Evolutionary conservation across 2,113 vertebrate species (phyloP).

Genomic region (Hemibagrus wyckioides): DNA sequence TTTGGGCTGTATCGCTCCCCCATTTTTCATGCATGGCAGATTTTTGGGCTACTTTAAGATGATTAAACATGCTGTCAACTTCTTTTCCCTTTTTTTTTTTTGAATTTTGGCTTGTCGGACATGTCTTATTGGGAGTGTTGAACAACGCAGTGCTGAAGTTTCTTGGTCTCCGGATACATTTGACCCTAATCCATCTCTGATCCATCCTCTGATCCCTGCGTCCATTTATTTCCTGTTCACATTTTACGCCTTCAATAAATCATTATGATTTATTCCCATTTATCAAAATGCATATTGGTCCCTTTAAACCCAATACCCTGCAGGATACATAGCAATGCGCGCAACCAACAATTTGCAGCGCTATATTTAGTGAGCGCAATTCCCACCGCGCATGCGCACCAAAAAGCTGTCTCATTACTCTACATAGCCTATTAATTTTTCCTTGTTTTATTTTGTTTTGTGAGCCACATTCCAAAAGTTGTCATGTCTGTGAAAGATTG

Average conservation of each 20-base stretch:
- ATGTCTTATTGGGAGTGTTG: neutral
- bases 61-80: slow-evolving; percentile 27
- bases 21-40: slow-evolving; percentile 25
- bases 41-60: slow-evolving; percentile 31
- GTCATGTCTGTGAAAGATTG: neutral
- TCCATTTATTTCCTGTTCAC: slow-evolving; percentile 4
- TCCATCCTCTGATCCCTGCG: neutral
- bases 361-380: neutral
- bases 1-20: neutral
- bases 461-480: neutral
- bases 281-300: neutral
- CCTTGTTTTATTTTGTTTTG: neutral
- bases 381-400: neutral
- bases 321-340: too few species aligned
- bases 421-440: neutral
- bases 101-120: neutral
- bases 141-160: neutral
- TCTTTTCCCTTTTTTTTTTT: slow-evolving; percentile 9
- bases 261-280: neutral
- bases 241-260: neutral
- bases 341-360: neutral
- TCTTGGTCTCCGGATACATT: neutral
- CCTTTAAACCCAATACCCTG: neutral
- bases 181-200: neutral
- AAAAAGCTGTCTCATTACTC: neutral